phyloP scores from a whole-genome alignment of 2,113 vertebrate species.

The Mungos mungo region DNA sequence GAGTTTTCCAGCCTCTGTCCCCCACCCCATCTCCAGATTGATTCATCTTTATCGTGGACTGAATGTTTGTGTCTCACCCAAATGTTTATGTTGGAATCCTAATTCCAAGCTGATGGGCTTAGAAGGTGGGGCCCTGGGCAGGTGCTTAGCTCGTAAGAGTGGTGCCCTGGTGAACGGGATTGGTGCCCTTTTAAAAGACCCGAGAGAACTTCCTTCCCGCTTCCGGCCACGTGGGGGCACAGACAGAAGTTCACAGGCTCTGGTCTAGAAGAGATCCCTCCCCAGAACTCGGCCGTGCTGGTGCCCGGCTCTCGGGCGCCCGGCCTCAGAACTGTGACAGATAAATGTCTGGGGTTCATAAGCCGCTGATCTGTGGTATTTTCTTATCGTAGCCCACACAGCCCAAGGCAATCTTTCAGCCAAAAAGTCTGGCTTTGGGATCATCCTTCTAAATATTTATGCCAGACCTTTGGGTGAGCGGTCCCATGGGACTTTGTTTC shows the following conservation, averaged over 20 bases:
- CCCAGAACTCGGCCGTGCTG: not conserved
- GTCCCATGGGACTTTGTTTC: not conserved
- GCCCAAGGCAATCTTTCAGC: not conserved
- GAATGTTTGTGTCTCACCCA: not conserved
- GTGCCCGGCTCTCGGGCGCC: not conserved
- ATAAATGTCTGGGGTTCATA: not conserved
- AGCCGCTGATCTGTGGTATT: not conserved
- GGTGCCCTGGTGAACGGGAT: not conserved
- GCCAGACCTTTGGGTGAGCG: not conserved
- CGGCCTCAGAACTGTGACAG: not conserved
- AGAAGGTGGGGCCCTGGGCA: not conserved
- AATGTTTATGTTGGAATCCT: not conserved
- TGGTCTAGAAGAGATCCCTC: not conserved
- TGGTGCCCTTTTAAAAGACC: not conserved
- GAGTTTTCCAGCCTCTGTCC: not conserved
- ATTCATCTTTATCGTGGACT: not conserved
- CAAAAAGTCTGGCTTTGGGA: not conserved
- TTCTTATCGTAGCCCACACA: not conserved
- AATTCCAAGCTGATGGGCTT: not conserved
- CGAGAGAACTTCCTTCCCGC: not conserved
- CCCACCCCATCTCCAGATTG: not conserved
- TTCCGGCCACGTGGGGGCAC: not conserved
- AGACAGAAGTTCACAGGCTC: not conserved
- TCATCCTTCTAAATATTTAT: not conserved
- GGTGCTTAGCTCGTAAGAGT: not conserved